Base-by-base conservation (phyloP, 2,888 invertebrate species). In the Hydrotaea cyrtoneurina region DNA sequence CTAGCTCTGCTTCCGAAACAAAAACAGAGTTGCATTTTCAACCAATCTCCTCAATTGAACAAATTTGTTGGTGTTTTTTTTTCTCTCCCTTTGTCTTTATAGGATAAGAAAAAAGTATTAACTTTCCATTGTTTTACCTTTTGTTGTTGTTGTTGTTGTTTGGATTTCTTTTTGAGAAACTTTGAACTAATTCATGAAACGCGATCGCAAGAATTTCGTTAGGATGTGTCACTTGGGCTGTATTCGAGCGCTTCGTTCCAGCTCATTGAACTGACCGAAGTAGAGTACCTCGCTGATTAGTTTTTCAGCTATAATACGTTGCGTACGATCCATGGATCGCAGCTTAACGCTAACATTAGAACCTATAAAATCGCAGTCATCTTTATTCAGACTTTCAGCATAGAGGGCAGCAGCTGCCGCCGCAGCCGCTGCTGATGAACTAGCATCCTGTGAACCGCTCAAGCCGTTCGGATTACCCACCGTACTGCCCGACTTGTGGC, bases 301-400 rank as follows among this genome's bases (percentile, higher is more conserved):
- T 81, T 92, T 92, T 87, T 92, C 92, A 80, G 92, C 92, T 66
- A 92, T 92, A 80, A 92, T 92, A 81, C 92, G 88, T 85, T 92
- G 92, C 36, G 91, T 91, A 15, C 91, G 91, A 83, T 92, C 92
- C 92, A 92, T 92, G 0, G 90, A 88, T 15, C 92, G 89, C 80
- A 92, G 86, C 74, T 92, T 92, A 82, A 91, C 87, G 23, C 92
- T 90, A 26, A 92, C 92, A 87, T 92, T 92, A 36, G 91, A 91
- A 2, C 92, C 92, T 31, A 92, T 88, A 78, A 90, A 92, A 82
- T 92, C 92, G 81, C 91, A 92, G 64, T 92, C 92, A 80, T 92
- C 92, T 2, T 88, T 88, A 46, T 87, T 88, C 79, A 91, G 87
- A 78, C 89, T 90, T 76, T 91, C 91, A 13, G 91, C 90, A 59